Evolutionary conservation across 2,888 invertebrate species (phyloP).

Genomic region (Sarcophaga caerulescens): DNA sequence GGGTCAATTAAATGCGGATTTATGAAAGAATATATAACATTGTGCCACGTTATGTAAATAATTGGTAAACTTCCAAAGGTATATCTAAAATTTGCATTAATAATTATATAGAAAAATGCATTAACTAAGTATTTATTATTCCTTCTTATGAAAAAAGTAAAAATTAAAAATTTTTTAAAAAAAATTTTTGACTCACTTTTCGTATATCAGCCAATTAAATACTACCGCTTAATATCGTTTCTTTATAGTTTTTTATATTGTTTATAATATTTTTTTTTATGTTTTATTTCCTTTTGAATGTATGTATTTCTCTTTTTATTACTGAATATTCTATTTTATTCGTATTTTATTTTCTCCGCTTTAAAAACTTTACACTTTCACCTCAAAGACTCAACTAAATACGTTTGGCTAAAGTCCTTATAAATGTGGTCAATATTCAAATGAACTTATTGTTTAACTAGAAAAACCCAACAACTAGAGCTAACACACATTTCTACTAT

Average conservation of each 20-base stretch:
- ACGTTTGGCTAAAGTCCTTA: constrained; percentile 41
- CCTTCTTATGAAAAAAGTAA: no score
- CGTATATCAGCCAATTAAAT: neutral
- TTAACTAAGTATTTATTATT: no score
- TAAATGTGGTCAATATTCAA: constrained; percentile 66
- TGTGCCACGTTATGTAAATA: constrained; percentile 5
- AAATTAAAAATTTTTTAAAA: neutral
- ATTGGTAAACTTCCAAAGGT: constrained; percentile 34
- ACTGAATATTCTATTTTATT: constrained; percentile 3
- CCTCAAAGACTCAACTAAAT: constrained; percentile 58
- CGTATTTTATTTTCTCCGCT: constrained; percentile 33
- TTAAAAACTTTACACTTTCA: constrained; percentile 55
- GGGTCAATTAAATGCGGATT: constrained; percentile 68
- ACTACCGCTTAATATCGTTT: neutral
- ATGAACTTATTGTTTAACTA: constrained; percentile 32
- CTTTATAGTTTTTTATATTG: neutral
- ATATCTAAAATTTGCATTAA: constrained; percentile 34
- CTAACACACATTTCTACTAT: neutral
- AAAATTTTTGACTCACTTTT: constrained; percentile 26
- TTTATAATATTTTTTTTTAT: constrained; percentile 5
- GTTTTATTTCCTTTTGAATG: neutral
- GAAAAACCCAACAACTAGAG: constrained; percentile 3
- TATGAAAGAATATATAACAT: constrained; percentile 4
- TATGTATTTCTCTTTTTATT: neutral
- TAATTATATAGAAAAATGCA: constrained; percentile 8